Evolutionary conservation across 2,113 vertebrate genomes (phyloP), one percentile per base, ranked within the genome.

Genomic region (Ciconia boyciana): DNA sequence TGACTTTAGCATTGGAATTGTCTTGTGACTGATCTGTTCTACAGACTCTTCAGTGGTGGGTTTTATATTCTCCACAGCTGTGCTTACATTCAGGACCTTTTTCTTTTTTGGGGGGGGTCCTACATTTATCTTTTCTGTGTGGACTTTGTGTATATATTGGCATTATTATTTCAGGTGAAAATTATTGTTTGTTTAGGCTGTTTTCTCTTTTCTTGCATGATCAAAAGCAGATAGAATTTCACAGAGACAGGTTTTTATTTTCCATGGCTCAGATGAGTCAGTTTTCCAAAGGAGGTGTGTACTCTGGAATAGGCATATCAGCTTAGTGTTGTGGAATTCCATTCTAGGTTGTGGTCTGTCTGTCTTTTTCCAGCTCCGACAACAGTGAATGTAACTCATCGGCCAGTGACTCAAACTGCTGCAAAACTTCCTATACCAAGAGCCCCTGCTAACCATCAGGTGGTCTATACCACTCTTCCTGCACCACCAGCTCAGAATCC

Each of bases 311-410:
- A 80, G 39, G n/a, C 16, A 13, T 43, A 43, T 55, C 29, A 41
- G 19, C 65, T 70, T 77, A 5, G 22, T 48, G 21, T 65, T 3
- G 3, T 41, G 29, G 55, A 89, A 52, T 83, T 88, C 36, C 24
- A 6, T 41, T 64, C 71, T 80, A 77, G 32, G 7, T 36, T 89
- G 52, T 91, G 65, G 4, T 79, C 39, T 95, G 28, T 69, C 39
- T 86, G 21, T 91, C 82, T 86, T 91, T 62, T 86, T 79, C 36
- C 94, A 98, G 98, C 98, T 93, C 95, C 98, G 8, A 98, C 98
- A 82, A 98, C 98, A 48, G 97, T 98, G 96, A 98, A 98, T 98
- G 97, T 99, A 96, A 98, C 98, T 46, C 98, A 98, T 71, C 98
- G 98, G 49, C 97, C 98, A 22, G 61, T 97, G 88, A 97, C 97